Base-by-base conservation (phyloP, 2,888 invertebrate species). In the Tetramorium bicarinatum region DNA sequence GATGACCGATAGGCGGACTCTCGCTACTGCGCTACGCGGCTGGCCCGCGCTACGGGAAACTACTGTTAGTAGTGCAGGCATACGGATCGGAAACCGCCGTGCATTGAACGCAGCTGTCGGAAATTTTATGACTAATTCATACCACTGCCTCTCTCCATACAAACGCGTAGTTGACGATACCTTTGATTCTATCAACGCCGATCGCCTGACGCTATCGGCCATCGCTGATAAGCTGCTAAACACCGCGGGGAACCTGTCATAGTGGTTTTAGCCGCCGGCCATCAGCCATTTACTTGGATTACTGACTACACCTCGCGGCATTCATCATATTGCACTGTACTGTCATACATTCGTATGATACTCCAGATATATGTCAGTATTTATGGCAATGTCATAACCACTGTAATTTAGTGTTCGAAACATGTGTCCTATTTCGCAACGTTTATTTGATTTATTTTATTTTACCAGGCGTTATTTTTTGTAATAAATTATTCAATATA, bases 91-190 rank as follows among this genome's bases (percentile, higher is more conserved):
- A 3, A 64, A 74, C 47, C 13, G 75, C 29, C 29, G 69, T 21
- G 34, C 11, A 9, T 18, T 47, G 25, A 29, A 41, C 15, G 52
- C 71, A n/a, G 25, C 47, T 71, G 59, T 71, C 25, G 21, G 25
- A 25, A 59, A 47, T 79, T 79, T 79, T 79, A 72, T 25, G 59
- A 79, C 38, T 79, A 72, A 72, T 79, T 72, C 38, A 59, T 56
- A 18, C 0, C 64, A 8, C 38, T n/a, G 11, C 75, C 21, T 13
- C 15, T 34, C 29, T 34, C 29, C 21, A 18, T n/a, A 15, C 56
- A 18, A 6, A 69, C 18, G 8, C 52, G n/a, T 38, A 34, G 38
- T 13, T 8, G 13, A 34, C 41, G 44, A 69, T 79, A 69, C 34
- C 44, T 44, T 34, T 29, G 52, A 25, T 38, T 67, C 38, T 25